Conservation (phyloP, 64 coral and sea anemone species). For the Dendrophyllia cribrosa region DNA sequence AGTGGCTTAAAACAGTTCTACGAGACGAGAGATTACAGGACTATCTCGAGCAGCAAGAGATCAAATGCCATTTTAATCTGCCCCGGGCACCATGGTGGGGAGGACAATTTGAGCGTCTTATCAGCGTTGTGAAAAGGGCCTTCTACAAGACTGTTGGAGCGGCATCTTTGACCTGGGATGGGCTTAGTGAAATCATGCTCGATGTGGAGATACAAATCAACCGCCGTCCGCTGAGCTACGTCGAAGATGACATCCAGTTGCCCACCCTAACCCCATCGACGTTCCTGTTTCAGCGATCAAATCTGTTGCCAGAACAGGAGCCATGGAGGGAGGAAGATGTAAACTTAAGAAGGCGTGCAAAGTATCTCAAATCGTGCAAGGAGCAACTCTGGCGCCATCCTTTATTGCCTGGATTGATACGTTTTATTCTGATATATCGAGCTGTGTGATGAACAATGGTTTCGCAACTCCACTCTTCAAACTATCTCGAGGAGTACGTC, state of each 20-base stretch:
- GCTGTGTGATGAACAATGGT: too few relatives aligned
- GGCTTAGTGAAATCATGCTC: not conserved
- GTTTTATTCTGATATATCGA: too few relatives aligned
- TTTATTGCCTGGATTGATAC: too few relatives aligned
- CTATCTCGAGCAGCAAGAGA: not conserved
- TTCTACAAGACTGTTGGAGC: not conserved
- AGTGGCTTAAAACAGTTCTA: not conserved
- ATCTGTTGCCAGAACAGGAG: not conserved
- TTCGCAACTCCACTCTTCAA: too few relatives aligned
- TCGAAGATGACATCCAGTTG: not conserved
- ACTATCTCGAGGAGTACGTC: too few relatives aligned
- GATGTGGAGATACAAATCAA: not conserved
- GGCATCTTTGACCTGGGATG: not conserved
- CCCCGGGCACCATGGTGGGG: not conserved
- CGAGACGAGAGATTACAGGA: not conserved
- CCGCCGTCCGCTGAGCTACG: not conserved
- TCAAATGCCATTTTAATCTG: not conserved
- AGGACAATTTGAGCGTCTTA: not conserved
- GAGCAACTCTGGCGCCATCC: conserved; percentile 12
- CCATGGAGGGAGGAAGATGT: conserved; percentile 11
- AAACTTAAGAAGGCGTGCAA: not conserved
- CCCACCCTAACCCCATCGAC: not conserved
- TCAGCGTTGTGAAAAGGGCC: not conserved
- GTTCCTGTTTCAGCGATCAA: not conserved
- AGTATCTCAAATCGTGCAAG: conserved; percentile 10